Evolutionary conservation across 2,113 vertebrate genomes (phyloP), one percentile per base, ranked within the genome.

Genomic region (Solea senegalensis): DNA sequence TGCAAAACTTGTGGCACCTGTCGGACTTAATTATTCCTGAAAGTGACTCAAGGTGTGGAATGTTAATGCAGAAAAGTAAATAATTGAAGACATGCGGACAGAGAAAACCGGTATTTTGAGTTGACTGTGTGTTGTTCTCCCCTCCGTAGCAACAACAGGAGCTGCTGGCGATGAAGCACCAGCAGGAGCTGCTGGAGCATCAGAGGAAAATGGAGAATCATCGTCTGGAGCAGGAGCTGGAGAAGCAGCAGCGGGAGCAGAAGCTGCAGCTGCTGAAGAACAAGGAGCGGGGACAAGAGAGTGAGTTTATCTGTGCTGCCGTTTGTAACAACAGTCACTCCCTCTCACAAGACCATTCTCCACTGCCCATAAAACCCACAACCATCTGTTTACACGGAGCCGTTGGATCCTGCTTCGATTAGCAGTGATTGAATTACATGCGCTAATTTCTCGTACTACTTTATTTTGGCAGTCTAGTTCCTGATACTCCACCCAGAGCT

Each of bases 281-380:
- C 94, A 99, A 99, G 92, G 97, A 99, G 91, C 93, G 98, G 7
- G 95, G 98, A 56, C 97, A 98, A 74, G 98, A 99, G 91, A 99
- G 98, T 99, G 78, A 97, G 89, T 81, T 13, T 13, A 48, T 48
- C 45, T 48, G 4, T 9, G 11, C 9, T 48, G 11, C 12, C 14
- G 4, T 4, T 48, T 13, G 34, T 4, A 34, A 34, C 34, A 34
- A 34, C 34, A 34, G 34, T 34, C 34, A 34, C 34, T 34, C 34
- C 34, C 34, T 34, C 34, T 34, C 34, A 34, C 5, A 34, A 34
- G 34, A 34, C 3, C 34, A 34, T 34, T 34, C 34, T 4, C 3
- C 34, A 34, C 34, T 34, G 34, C 34, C 5, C 34, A 34, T 34
- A 34, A 34, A 34, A 34, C 34, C 34, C 34, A 34, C 34, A 4